phyloP scores from a whole-genome alignment of 2,888 invertebrate species.

The Tridacna crocea region DNA sequence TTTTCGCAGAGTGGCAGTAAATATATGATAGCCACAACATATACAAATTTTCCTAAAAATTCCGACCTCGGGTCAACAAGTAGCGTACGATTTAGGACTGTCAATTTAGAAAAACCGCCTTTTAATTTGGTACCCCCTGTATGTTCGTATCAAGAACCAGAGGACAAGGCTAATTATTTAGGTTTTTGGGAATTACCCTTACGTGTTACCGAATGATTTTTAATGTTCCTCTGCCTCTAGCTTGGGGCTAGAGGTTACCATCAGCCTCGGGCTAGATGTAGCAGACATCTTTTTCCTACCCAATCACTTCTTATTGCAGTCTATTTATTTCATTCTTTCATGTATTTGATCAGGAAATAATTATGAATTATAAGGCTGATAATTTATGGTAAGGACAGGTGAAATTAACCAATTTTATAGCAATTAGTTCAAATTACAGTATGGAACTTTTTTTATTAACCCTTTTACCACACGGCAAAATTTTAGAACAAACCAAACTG shows the following conservation, averaged over 20 bases:
- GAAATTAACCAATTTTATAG: too few relatives aligned
- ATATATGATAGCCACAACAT: conserved; percentile 15
- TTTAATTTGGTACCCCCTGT: conserved; percentile 14
- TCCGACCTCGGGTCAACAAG: neutral
- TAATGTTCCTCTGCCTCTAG: neutral
- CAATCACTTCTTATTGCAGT: too few relatives aligned
- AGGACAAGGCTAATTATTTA: neutral
- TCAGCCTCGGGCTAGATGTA: too few relatives aligned
- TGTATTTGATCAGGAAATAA: too few relatives aligned
- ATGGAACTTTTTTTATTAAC: too few relatives aligned
- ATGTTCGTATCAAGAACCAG: conserved; percentile 1
- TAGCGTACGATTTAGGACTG: neutral
- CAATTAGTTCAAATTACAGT: too few relatives aligned
- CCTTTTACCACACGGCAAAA: too few relatives aligned
- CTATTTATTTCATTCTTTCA: neutral
- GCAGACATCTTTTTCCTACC: too few relatives aligned
- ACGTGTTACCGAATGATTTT: neutral
- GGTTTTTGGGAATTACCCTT: conserved; percentile 10
- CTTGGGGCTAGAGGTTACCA: too few relatives aligned
- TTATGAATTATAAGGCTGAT: too few relatives aligned
- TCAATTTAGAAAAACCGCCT: conserved; percentile 6
- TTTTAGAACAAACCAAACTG: too few relatives aligned
- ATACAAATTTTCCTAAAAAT: neutral
- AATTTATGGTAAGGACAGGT: too few relatives aligned
- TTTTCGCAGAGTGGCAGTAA: conserved; percentile 5